Percentiles rank a stretch among this genome's conserved stretches.
phyloP scores from a whole-genome alignment of 2,113 vertebrate species.

The Ptyas mucosa region DNA sequence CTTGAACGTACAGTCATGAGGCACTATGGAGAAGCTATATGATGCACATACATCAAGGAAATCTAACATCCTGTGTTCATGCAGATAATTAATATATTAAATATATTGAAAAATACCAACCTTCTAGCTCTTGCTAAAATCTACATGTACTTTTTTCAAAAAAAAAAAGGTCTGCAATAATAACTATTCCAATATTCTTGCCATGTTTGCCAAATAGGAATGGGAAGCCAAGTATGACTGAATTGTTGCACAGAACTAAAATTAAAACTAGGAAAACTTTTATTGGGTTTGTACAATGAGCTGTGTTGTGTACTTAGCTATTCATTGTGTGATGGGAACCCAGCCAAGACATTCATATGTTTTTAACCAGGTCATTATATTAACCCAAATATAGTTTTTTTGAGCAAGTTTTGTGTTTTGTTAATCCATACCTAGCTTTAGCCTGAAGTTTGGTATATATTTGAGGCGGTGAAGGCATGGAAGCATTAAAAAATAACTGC shows the following conservation, averaged over 20 bases:
- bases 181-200: neutral
- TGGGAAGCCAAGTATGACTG: neutral
- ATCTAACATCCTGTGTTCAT: neutral
- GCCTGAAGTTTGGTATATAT: neutral
- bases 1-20: neutral
- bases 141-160: neutral
- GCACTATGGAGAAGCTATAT: neutral
- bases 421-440: neutral
- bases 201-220: neutral
- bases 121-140: neutral
- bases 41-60: neutral
- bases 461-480: neutral
- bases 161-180: neutral
- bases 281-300: neutral
- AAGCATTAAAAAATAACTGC: neutral
- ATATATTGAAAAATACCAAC: neutral
- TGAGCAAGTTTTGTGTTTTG: neutral
- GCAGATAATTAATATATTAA: neutral
- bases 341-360: neutral
- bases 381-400: neutral
- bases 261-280: neutral
- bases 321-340: neutral
- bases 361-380: neutral
- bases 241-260: neutral
- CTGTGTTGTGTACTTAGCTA: neutral